Evolutionary conservation across 2,113 vertebrate genomes (phyloP).

Genomic region (Sinocyclocheilus grahami): DNA sequence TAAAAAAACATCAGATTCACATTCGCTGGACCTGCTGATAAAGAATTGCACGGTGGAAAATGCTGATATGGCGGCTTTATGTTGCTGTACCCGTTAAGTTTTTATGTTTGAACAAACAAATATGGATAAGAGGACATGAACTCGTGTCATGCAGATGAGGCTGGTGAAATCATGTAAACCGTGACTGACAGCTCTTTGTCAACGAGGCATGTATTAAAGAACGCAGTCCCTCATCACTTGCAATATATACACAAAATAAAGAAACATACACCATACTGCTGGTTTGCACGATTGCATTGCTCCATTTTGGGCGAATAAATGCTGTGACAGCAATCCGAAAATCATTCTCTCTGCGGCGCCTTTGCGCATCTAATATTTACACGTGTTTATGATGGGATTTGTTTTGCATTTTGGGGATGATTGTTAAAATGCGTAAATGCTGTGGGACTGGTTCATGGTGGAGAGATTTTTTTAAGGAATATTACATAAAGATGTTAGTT

Average conservation of each 20-base stretch:
- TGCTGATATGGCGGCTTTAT: slow-evolving; percentile 1
- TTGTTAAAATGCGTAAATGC: not conserved
- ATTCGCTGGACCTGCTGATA: not conserved
- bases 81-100: slow-evolving; percentile 30
- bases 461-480: slow-evolving; percentile 25
- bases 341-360: not conserved
- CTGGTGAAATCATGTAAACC: slow-evolving; percentile 60
- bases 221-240: not conserved
- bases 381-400: not conserved
- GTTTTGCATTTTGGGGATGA: not conserved
- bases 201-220: not conserved
- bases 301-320: slow-evolving; percentile 23
- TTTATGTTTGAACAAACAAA: slow-evolving; percentile 30
- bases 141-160: slow-evolving; percentile 41
- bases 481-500: slow-evolving; percentile 58
- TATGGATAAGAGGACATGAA: not conserved
- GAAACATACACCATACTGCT: no score
- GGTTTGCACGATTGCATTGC: not conserved
- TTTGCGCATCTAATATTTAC: not conserved
- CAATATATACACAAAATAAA: not conserved
- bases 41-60: not conserved
- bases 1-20: not conserved
- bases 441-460: not conserved
- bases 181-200: slow-evolving; percentile 60
- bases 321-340: slow-evolving; percentile 30